Evolutionary conservation across 2,113 vertebrate species (phyloP), one percentile per base, ranked within the genome.

Genomic region (Crotalus tigris): DNA sequence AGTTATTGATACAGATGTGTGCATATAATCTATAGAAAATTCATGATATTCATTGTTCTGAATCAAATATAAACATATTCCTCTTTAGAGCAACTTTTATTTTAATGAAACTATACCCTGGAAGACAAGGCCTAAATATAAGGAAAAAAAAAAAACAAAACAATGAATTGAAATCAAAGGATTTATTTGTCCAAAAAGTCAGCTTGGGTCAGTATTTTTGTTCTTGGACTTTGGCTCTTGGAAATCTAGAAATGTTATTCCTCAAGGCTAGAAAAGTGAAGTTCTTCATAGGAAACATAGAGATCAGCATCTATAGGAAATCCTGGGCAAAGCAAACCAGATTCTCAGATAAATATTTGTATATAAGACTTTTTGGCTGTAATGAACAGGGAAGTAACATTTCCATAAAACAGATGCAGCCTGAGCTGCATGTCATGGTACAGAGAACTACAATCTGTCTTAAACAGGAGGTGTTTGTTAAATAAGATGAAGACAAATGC

Each of bases 401-500:
- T 92, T 94, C 88, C 51, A 90, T 55, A 55, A 58, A 92, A 92
- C 93, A 90, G 88, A 92, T 92, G 58, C 54, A 87, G 49, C 90
- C 54, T 86, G 69, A 91, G 93, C 91, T 90, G 55, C 33, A 85
- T 57, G 91, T 92, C 93, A 75, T 49, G 88, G 44, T 92, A 90
- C 81, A 92, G 75, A 54, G 58, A 90, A 90, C 86, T 86, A 92
- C 88, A 94, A 89, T 89, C 91, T 92, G 91, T 92, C 88, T 92
- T 86, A 90, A 90, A 90, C 91, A 87, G 91, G 75, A 94, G 93
- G 91, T 92, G 81, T 92, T 94, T 94, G 91, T 90, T 92, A 87
- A 94, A 92, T 90, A 94, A 90, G 58, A 87, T 49, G 53, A 58
- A 61, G 91, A 87, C 24, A 86, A 94, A 86, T 92, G 81, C 88